Evolutionary conservation across 2,797 vertebrate species (phyloP).

Genomic region (Scyliorhinus canicula): DNA sequence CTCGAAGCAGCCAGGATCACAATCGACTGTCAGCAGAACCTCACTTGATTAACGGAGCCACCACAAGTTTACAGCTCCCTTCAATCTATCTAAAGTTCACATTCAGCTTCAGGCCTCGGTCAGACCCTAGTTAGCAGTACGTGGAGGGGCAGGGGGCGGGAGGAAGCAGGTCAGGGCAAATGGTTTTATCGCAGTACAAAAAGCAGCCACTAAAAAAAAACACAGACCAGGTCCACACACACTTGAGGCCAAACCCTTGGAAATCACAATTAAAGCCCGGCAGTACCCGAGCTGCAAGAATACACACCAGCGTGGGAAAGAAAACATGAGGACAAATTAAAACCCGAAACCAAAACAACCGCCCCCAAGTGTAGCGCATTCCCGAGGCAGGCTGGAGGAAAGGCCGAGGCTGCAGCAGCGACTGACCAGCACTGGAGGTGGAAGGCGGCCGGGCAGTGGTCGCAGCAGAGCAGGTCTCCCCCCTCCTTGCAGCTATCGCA

Average conservation of each 20-base stretch:
- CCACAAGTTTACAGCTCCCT: not conserved
- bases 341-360: conserved; percentile 34
- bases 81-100: conserved; percentile 3
- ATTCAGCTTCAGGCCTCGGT: not conserved
- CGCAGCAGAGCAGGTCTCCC: conserved; percentile 89
- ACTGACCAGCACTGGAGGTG: conserved; percentile 95
- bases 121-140: not conserved
- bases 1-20: not conserved
- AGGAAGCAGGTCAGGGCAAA: not conserved
- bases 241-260: not conserved
- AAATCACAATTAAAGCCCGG: not conserved
- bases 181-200: not conserved
- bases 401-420: conserved; percentile 40
- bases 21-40: not conserved
- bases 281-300: not conserved
- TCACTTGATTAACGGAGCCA: not conserved
- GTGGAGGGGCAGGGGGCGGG: no score
- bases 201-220: not conserved
- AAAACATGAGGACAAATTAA: no score
- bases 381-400: conserved; percentile 21
- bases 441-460: conserved; percentile 94
- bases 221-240: not conserved
- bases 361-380: conserved; percentile 1
- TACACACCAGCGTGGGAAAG: not conserved
- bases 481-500: conserved; percentile 96